Percentiles rank a stretch among this genome's conserved stretches.
Evolutionary conservation across 1,140 invertebrate species (phyloP).

Genomic region (Neodiprion lecontei): DNA sequence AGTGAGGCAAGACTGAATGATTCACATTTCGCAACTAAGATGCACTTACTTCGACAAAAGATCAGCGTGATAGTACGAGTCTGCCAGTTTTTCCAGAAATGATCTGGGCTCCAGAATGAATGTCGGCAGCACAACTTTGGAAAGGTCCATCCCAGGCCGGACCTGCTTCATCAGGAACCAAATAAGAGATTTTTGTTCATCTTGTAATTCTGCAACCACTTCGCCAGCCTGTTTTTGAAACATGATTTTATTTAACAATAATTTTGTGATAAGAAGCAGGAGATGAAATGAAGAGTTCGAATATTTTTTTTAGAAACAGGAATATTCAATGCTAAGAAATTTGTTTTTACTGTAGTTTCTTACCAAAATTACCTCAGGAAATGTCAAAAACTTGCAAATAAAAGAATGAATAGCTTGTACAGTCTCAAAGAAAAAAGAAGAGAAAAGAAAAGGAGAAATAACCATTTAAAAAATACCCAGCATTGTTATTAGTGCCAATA

Average conservation of each 20-base stretch:
- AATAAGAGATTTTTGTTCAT: conserved; percentile 94
- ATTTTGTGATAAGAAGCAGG: conserved; percentile 14
- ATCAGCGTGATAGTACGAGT: conserved; percentile 95
- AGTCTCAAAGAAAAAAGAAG: too few species aligned
- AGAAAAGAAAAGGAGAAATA: too few species aligned
- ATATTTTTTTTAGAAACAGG: conserved; percentile 21
- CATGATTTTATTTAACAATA: conserved; percentile 20
- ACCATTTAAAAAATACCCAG: too few species aligned
- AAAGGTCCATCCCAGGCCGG: conserved; percentile 95
- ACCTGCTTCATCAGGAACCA: conserved; percentile 96
- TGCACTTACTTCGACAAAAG: conserved; percentile 81
- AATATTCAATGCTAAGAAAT: not conserved
- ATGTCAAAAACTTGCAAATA: too few species aligned
- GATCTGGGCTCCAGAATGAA: conserved; percentile 91
- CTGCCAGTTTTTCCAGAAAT: conserved; percentile 91
- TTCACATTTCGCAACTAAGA: too few species aligned
- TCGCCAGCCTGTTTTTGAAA: conserved; percentile 75
- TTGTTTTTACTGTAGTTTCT: too few species aligned
- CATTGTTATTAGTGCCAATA: too few species aligned
- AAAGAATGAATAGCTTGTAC: too few species aligned
- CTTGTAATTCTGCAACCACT: conserved; percentile 89
- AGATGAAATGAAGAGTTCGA: not conserved
- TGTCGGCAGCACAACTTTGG: conserved; percentile 91
- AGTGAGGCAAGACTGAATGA: too few species aligned
- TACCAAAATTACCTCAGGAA: too few species aligned